These are phyloP conservation scores for Marronus borbonicus DNA, from an alignment of 2,888 invertebrate genomes.

Conservation along the genomic window DNA sequence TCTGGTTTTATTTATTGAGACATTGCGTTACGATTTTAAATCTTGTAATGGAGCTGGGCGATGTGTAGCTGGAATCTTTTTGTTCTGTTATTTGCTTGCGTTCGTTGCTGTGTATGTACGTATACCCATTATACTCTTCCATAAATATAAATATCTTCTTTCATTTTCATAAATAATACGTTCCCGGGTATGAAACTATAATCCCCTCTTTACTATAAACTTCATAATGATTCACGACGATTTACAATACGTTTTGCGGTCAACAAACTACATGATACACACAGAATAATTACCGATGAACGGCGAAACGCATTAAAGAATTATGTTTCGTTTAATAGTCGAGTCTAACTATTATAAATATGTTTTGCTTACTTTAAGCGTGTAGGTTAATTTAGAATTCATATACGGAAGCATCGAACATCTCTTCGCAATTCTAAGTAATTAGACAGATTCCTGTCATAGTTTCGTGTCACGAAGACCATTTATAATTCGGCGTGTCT, in stretches of 20 bases:
- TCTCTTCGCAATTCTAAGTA: constrained; percentile 39
- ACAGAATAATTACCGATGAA: constrained; percentile 8
- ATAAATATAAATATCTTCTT: constrained; percentile 5
- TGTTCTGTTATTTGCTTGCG: too few species aligned
- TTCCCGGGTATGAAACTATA: not conserved
- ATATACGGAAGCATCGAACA: constrained; percentile 36
- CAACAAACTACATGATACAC: constrained; percentile 8
- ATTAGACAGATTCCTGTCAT: constrained; percentile 42
- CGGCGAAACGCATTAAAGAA: constrained; percentile 25
- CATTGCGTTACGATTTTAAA: too few species aligned
- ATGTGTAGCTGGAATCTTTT: too few species aligned
- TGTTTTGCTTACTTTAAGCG: constrained; percentile 16
- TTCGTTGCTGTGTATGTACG: too few species aligned
- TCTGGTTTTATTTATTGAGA: too few species aligned
- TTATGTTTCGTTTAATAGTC: constrained; percentile 35
- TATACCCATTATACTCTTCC: not conserved
- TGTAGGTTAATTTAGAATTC: constrained; percentile 42
- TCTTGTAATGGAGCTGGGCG: too few species aligned
- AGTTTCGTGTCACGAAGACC: constrained; percentile 30
- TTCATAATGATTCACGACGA: not conserved
- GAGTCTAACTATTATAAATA: constrained; percentile 20
- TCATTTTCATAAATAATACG: constrained; percentile 5
- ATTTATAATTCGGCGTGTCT: constrained; percentile 36
- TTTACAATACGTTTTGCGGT: constrained; percentile 3
- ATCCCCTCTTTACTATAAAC: not conserved